Evolutionary conservation across 1,140 invertebrate genomes (phyloP).

Genomic region (Papilio glaucus): DNA sequence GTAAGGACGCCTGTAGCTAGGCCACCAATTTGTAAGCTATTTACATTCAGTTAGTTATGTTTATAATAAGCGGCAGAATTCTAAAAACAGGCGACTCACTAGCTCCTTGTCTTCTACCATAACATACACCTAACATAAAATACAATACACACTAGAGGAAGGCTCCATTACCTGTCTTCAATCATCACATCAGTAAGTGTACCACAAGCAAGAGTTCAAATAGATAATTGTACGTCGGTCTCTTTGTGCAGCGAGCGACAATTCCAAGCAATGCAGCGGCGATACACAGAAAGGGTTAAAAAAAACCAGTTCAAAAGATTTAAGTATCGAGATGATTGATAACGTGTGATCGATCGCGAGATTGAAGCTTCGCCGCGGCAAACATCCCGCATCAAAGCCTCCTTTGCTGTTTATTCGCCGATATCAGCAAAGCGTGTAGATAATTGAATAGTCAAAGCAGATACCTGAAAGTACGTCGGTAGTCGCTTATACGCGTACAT

Average conservation of each 20-base stretch:
- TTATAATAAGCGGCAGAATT: too few species aligned
- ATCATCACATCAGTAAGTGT: not conserved
- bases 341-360: conserved; percentile 5
- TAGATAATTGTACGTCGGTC: conserved; percentile 17
- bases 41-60: too few species aligned
- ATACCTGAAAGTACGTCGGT: too few species aligned
- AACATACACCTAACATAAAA: too few species aligned
- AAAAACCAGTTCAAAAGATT: conserved; percentile 3
- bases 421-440: conserved; percentile 3
- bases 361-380: not conserved
- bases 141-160: too few species aligned
- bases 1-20: too few species aligned
- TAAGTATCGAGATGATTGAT: conserved; percentile 8
- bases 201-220: not conserved
- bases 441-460: not conserved
- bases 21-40: too few species aligned
- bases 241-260: not conserved
- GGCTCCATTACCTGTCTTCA: not conserved
- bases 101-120: too few species aligned
- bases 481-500: too few species aligned
- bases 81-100: too few species aligned
- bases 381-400: not conserved
- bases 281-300: not conserved
- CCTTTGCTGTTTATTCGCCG: conserved; percentile 14
- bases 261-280: not conserved